Base-by-base conservation (phyloP, 2,888 invertebrate species). In the Drosophila anomalata region DNA sequence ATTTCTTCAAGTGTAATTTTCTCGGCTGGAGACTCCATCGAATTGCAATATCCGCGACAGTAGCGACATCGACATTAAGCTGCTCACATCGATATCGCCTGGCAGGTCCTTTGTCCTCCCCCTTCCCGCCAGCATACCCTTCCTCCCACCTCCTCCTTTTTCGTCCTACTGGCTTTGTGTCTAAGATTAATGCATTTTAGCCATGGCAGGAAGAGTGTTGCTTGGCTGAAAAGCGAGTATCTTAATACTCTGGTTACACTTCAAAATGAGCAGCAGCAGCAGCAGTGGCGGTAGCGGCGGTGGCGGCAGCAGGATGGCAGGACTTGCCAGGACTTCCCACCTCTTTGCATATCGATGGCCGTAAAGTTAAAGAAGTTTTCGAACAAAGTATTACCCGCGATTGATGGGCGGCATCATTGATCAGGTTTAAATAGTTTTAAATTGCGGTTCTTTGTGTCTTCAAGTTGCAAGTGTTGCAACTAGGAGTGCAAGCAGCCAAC, bases 11-110 rank as follows among this genome's bases (percentile, higher is more conserved):
- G 55, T 61, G 69, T 1, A 1, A 2, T 9, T 9, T 17, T 7
- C 41, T n/a, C 11, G 6, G 17, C 11, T 24, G 7, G n/a, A 67
- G 71, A 69, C 73, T 76, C 82, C 79, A 82, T 82, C 82, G 84
- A 82, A 82, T 82, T 82, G 82, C 85, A 84, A 84, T 81, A 82
- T 82, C 82, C 85, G 82, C 82, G 77, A 75, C 76, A 78, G 69
- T 73, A 77, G 68, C 77, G 60, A 73, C 77, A 71, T 60, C 70
- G 67, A 61, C 81, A 73, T 66, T 77, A 65, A 70, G 76, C 59
- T 70, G 67, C 54, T 53, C 62, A 47, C 62, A 62, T 62, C 62
- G 72, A 65, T 72, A 73, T 65, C 71, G 69, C 52, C 56, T 61
- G 72, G 61, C 73, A 75, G 81, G 65, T 22, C 57, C 39, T 53